A percentile compares a stretch with the other conserved stretches of the same genome.
Evolutionary conservation across 2,113 vertebrate species (phyloP).

Genomic region (Gnathonemus longibarbis): DNA sequence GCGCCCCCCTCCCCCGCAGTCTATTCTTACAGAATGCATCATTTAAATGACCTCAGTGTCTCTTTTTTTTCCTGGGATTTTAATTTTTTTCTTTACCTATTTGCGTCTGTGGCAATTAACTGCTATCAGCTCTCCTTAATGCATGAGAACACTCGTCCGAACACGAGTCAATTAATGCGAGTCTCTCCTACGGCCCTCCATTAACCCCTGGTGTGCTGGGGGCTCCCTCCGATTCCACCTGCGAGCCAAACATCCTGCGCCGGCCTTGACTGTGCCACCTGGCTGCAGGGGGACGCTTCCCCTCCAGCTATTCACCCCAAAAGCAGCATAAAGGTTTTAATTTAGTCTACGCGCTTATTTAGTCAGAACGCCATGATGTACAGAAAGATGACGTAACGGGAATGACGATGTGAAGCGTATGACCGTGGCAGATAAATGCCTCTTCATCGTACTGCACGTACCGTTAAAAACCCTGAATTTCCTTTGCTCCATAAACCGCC

Average conservation of each 20-base stretch:
- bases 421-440: not conserved
- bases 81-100: constrained; percentile 21
- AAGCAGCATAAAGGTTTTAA: not conserved
- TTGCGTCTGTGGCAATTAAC: constrained; percentile 39
- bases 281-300: not conserved
- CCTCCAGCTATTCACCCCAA: not conserved
- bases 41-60: not conserved
- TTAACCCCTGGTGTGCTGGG: constrained; percentile 61
- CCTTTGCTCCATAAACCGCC: constrained; percentile 22
- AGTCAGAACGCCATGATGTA: not conserved
- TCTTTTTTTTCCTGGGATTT: constrained; percentile 6
- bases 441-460: not conserved
- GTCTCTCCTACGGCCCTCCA: constrained; percentile 52
- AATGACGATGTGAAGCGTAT: not conserved
- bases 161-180: constrained; percentile 56
- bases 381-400: not conserved
- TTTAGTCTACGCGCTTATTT: not conserved
- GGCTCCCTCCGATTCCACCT: constrained; percentile 52
- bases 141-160: constrained; percentile 44
- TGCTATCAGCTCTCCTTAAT: constrained; percentile 44
- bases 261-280: not conserved
- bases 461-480: constrained; percentile 28
- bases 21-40: constrained; percentile 6
- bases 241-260: not conserved
- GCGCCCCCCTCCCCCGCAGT: constrained; percentile 24